Percentiles rank a stretch among this genome's conserved stretches.
Conservation (phyloP, 2,113 vertebrate genomes). For the Hypocryptadius cinnamomeus region DNA sequence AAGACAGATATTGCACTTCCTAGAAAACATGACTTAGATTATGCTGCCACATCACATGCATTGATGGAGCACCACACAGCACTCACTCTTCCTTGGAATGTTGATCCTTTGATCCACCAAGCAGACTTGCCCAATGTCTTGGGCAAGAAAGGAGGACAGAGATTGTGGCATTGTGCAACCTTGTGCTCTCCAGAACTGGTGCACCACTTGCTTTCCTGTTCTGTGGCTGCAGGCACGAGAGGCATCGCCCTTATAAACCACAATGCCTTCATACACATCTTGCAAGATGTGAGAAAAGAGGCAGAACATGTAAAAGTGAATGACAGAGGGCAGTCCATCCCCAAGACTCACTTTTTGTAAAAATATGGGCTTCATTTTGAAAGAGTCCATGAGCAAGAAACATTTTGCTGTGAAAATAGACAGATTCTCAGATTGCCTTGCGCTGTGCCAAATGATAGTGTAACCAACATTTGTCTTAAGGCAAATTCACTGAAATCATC, state of each 20-base stretch:
- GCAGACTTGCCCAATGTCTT: neutral
- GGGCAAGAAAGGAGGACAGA: neutral
- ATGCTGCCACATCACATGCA: neutral
- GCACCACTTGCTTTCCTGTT: neutral
- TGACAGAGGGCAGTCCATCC: neutral
- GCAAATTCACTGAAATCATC: neutral
- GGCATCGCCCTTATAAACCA: neutral
- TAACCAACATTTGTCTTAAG: neutral
- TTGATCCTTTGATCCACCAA: neutral
- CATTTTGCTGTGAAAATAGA: neutral
- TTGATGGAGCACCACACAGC: neutral
- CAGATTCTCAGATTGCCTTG: neutral
- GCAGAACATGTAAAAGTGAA: neutral
- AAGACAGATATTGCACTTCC: neutral
- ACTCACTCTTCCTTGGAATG: fast-evolving
- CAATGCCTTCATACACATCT: neutral
- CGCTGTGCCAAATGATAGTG: neutral
- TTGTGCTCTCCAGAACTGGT: neutral
- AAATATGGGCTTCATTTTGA: neutral
- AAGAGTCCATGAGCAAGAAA: neutral
- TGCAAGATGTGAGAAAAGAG: neutral
- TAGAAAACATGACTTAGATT: neutral
- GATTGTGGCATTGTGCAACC: neutral
- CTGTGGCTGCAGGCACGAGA: neutral
- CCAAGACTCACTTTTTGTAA: neutral